These are phyloP conservation scores for Tetanocera ferruginea DNA, from an alignment of 2,888 invertebrate genomes.

Conservation along the genomic window DNA sequence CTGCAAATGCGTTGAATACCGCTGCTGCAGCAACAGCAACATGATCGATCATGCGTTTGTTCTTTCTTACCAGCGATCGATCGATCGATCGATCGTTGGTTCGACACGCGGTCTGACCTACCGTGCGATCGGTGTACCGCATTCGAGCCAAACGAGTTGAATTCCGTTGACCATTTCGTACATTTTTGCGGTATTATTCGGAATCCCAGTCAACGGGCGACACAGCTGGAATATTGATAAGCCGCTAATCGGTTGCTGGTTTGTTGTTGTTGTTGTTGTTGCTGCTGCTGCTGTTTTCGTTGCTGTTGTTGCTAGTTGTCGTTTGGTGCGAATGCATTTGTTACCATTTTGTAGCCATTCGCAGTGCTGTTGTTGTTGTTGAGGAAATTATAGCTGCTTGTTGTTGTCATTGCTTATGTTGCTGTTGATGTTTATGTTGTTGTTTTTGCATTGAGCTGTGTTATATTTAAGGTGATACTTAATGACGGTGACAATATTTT, in stretches of 20 bases:
- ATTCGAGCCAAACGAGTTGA: conserved; percentile 62
- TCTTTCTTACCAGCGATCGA: no score
- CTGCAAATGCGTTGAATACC: conserved; percentile 41
- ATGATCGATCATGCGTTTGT: background rate
- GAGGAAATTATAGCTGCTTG: conserved; percentile 24
- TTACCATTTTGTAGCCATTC: conserved; percentile 55
- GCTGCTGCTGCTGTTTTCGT: conserved; percentile 12
- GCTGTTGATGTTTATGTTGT: conserved; percentile 47
- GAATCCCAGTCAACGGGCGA: conserved; percentile 45
- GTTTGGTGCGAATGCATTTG: conserved; percentile 63
- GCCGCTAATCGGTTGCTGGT: conserved; percentile 54
- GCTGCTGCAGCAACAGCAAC: background rate
- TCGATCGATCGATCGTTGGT: no score
- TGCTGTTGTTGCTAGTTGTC: conserved; percentile 47
- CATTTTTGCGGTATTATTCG: conserved; percentile 28
- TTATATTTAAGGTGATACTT: conserved; percentile 51
- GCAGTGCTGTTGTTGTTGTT: conserved; percentile 41
- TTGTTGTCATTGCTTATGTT: conserved; percentile 38
- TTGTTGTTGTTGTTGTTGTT: conserved; percentile 30
- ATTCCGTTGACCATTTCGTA: conserved; percentile 67
- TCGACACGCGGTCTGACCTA: background rate
- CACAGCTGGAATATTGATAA: conserved; percentile 67
- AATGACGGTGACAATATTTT: conserved; percentile 48
- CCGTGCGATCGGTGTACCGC: conserved; percentile 27
- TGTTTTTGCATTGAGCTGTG: background rate